Conservation (phyloP, 2,797 vertebrate genomes). For the Lepilemur septentrionalis region DNA sequence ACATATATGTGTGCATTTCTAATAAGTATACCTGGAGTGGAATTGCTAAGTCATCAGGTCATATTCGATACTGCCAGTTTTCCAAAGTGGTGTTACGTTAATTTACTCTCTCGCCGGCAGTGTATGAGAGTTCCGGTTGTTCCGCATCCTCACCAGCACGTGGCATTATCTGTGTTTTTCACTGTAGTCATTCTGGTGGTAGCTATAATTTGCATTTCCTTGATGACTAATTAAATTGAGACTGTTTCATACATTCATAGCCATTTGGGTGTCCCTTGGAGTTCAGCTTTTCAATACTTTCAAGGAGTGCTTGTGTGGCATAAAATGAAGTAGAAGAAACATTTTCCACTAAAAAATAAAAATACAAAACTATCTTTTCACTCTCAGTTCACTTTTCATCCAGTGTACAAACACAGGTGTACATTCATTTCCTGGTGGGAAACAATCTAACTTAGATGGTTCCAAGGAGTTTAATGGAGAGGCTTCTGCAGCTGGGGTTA, state of each 20-base stretch:
- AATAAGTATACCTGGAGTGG: not conserved
- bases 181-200: not conserved
- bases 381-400: not conserved
- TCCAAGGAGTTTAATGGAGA: not conserved
- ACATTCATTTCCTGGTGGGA: not conserved
- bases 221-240: not conserved
- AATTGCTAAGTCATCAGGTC: not conserved
- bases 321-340: not conserved
- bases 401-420: not conserved
- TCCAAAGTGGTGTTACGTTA: not conserved
- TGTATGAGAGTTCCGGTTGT: not conserved
- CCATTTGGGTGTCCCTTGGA: not conserved
- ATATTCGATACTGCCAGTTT: not conserved
- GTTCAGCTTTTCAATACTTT: not conserved
- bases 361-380: not conserved
- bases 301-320: not conserved
- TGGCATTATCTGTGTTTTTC: not conserved
- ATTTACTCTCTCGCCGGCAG: not conserved
- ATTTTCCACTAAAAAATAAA: conserved; percentile 12
- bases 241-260: not conserved
- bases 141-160: not conserved
- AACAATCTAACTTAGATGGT: not conserved
- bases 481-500: not conserved
- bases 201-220: not conserved
- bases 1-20: not conserved